Evolutionary conservation across 1,140 invertebrate genomes (phyloP).

Genomic region (Condylostylus longicornis): DNA sequence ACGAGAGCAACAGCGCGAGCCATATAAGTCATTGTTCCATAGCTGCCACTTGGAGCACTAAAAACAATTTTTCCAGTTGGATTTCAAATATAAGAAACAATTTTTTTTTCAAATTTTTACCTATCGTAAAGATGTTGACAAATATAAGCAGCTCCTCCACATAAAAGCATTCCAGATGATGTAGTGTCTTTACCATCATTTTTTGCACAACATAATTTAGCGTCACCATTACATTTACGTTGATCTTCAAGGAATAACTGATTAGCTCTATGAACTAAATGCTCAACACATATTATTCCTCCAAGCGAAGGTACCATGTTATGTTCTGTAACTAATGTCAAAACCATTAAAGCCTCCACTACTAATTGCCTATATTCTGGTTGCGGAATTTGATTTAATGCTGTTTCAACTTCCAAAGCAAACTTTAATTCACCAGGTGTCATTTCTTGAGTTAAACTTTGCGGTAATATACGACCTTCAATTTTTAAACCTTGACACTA

Average conservation of each 20-base stretch:
- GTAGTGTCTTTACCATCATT: constrained; percentile 43
- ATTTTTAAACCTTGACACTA: constrained; percentile 84
- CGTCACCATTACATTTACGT: constrained; percentile 66
- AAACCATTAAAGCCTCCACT: constrained; percentile 92
- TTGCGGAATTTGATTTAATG: constrained; percentile 91
- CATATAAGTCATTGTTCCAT: constrained; percentile 95
- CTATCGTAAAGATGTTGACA: constrained; percentile 95
- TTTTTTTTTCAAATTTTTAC: constrained; percentile 8
- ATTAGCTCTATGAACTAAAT: constrained; percentile 87
- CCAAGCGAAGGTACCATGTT: constrained; percentile 63
- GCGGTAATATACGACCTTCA: constrained; percentile 73
- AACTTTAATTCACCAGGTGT: constrained; percentile 97
- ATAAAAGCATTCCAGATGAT: constrained; percentile 49
- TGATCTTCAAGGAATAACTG: constrained; percentile 92
- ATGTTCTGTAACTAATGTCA: constrained; percentile 81
- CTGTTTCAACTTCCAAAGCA: constrained; percentile 93
- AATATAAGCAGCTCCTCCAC: constrained; percentile 83
- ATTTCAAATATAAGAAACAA: background rate
- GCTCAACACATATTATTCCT: constrained; percentile 78
- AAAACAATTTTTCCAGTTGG: background rate
- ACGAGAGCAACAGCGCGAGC: constrained; percentile 66
- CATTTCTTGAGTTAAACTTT: constrained; percentile 94
- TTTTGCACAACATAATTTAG: constrained; percentile 80
- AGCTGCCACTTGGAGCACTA: constrained; percentile 86
- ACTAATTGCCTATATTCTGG: constrained; percentile 96